Base-by-base conservation (phyloP, 2,113 vertebrate species). In the Gambusia holbrooki region DNA sequence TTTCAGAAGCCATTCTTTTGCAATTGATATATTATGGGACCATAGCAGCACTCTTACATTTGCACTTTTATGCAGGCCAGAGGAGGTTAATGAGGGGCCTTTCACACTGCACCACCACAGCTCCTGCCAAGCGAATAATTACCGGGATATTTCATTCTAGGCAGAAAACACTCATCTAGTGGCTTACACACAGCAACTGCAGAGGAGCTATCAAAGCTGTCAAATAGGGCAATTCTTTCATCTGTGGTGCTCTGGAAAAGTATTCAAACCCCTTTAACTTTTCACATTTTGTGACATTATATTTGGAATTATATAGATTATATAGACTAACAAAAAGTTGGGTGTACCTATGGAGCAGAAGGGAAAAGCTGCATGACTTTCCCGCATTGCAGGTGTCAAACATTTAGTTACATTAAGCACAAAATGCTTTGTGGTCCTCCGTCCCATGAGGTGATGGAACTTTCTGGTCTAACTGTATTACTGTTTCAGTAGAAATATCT, bases 51-150 rank as follows among this genome's bases (percentile, higher is more conserved):
- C 75, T 68, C 19, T 35, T 66, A 27, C 61, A 45, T 74, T 66
- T 69, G 32, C 60, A 63, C 40, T 77, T 37, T 1, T 64, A 29
- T 77, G 66, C 62, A 66, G 66, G 73, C 66, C 81, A 66, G 73
- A 28, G 33, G 54, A 77, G 71, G 79, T 76, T 84, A 82, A 88
- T 82, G 42, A 69, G 81, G 66, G n/a, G 74, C 70, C 79, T 66
- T 75, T 79, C 69, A 79, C 68, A 73, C 62, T 64, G 62, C 51
- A 67, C 54, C n/a, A 61, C 70, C 66, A 79, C 82, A 75, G 30
- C 80, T 76, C 58, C 54, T 63, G 81, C 76, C 73, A 73, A 62
- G 30, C 74, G 69, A 72, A 77, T 84, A 70, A 84, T 86, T 67
- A 62, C 54, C 28, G 45, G 60, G 25, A 62, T 80, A 60, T 73